Conservation (phyloP, 1,140 invertebrate genomes). For the Caligus rogercresseyi region DNA sequence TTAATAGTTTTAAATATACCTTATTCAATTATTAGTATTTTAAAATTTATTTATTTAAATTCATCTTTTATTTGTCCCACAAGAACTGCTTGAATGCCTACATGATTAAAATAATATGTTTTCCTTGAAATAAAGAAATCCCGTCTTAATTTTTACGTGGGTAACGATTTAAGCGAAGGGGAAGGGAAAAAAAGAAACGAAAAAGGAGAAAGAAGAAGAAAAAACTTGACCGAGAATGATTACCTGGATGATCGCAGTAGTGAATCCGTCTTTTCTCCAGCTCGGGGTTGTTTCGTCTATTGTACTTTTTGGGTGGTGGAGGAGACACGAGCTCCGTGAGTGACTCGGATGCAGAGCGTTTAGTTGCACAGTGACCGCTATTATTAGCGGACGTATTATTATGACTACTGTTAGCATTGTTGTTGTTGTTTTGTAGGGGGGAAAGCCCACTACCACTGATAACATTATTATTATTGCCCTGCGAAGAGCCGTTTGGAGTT, state of each 20-base stretch:
- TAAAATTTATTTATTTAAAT: too few species aligned
- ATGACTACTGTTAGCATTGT: not conserved
- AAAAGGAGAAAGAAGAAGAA: constrained; percentile 4
- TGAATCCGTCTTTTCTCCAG: constrained; percentile 49
- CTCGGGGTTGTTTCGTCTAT: constrained; percentile 85
- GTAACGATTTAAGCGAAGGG: not conserved
- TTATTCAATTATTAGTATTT: too few species aligned
- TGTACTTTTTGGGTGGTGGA: constrained; percentile 44
- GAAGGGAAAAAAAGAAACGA: constrained; percentile 20
- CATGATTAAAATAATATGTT: too few species aligned
- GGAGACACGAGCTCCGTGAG: constrained; percentile 20
- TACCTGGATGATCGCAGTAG: constrained; percentile 85
- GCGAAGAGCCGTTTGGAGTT: constrained; percentile 28
- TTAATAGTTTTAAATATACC: too few species aligned
- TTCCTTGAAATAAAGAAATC: too few species aligned
- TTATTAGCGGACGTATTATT: constrained; percentile 1
- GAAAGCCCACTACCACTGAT: too few species aligned
- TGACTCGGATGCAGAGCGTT: constrained; percentile 7
- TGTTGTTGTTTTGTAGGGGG: constrained; percentile 20
- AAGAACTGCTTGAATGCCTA: too few species aligned
- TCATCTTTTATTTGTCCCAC: too few species aligned
- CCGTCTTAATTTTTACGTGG: too few species aligned
- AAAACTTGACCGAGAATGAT: constrained; percentile 29
- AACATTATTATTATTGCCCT: constrained; percentile 26
- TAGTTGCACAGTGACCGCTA: constrained; percentile 18